phyloP scores from a whole-genome alignment of 2,888 invertebrate species.

The Nemapogon koenigi region DNA sequence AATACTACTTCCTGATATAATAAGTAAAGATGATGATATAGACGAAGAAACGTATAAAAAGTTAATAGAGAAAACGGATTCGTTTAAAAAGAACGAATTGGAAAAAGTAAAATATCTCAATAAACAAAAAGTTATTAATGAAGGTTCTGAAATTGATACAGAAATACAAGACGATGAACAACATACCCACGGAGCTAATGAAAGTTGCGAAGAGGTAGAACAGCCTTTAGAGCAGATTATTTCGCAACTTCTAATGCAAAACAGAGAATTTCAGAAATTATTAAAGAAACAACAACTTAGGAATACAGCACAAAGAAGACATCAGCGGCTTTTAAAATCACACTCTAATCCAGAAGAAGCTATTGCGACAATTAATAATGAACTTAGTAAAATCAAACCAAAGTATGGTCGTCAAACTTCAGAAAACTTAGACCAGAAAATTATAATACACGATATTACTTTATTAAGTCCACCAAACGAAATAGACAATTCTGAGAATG shows the following conservation, averaged over 20 bases:
- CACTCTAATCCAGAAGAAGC: constrained; percentile 58
- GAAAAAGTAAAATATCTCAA: constrained; percentile 57
- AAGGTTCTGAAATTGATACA: constrained; percentile 41
- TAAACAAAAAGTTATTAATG: constrained; percentile 53
- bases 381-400: constrained; percentile 35
- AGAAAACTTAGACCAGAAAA: constrained; percentile 31
- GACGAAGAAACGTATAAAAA: constrained; percentile 55
- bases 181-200: constrained; percentile 24
- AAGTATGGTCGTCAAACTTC: constrained; percentile 43
- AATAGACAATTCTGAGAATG: constrained; percentile 41
- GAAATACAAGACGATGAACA: constrained; percentile 23
- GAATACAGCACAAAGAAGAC: constrained; percentile 58
- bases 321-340: constrained; percentile 62
- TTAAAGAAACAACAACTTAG: constrained; percentile 74
- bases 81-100: constrained; percentile 58
- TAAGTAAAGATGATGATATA: constrained; percentile 51
- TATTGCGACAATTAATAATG: constrained; percentile 40
- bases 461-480: constrained; percentile 24
- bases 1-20: constrained; percentile 19
- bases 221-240: constrained; percentile 79
- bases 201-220: constrained; percentile 43
- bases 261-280: constrained; percentile 80
- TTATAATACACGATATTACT: constrained; percentile 20
- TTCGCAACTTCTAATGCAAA: constrained; percentile 82
- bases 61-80: constrained; percentile 59